Evolutionary conservation across 2,113 vertebrate genomes (phyloP), one percentile per base, ranked within the genome.

Genomic region (Peromyscus maniculatus): DNA sequence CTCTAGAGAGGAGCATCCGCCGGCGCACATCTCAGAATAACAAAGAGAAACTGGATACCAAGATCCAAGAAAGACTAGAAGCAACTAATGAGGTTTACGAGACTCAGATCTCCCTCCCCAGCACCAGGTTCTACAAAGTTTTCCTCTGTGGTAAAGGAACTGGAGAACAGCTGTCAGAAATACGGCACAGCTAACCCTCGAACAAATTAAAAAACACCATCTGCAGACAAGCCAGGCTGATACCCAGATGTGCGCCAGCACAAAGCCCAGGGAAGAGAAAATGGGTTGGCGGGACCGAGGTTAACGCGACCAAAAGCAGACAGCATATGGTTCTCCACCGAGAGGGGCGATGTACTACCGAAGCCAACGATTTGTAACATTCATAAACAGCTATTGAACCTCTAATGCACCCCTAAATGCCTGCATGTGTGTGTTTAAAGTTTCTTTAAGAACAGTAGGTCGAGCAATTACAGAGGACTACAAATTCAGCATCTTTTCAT

Each of bases 401-500:
- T 97, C 99, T 99, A 99, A 99, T 98, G 98, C 96, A 97, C 98
- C 98, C 94, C 98, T 99, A 99, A 99, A 99, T 99, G 99, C 99
- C 99, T 99, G 99, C 98, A 99, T 99, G 99, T 98, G 98, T 99
- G 99, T 99, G 98, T 98, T 98, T 89, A 96, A 97, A 99, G 98
- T 99, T 99, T 99, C 98, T 98, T 99, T 98, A 98, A 98, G 98
- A 99, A 99, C 98, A 98, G 99, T 99, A 99, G 99, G 99, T 99
- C 99, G 99, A 99, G 99, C 99, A 99, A 99, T 99, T 99, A 99
- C 98, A 97, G 98, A 99, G 99, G 99, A 99, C 98, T 99, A 99
- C 99, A 99, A 99, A 99, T 99, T 99, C 99, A 99, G 99, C 99
- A 99, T 99, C 99, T 99, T 99, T 99, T 99, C 98, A 98, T 99